Base-by-base conservation (phyloP, 2,113 vertebrate species). In the Microcebus griseorufus region DNA sequence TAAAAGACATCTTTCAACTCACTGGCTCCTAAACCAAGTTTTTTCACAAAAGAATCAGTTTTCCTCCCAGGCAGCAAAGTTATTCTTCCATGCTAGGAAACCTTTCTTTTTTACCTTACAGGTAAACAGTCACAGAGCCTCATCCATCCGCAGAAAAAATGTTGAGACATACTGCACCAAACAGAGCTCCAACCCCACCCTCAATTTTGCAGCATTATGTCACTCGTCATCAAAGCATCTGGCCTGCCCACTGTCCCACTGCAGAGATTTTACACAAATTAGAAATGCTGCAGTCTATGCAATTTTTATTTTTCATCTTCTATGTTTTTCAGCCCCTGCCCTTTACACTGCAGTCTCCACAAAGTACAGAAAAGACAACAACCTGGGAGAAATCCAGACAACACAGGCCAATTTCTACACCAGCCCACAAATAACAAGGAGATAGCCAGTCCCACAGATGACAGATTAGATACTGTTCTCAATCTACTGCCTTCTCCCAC, bases 181-280 rank as follows among this genome's bases (percentile, higher is more conserved):
- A 53, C 81, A 82, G 70, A 93, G 25, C 32, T 94, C 32, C 67
- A 79, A 60, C 62, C n/a, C 73, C 82, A 92, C 67, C 86, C 83
- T 96, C 93, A 87, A 37, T 83, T 82, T 89, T 97, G 92, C 62
- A 79, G 86, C 72, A 88, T 90, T 93, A 72, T 92, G 32, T 93
- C 78, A 96, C 60, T 79, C 12, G 2, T 93, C 87, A 92, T 86
- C 96, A 95, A 96, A 92, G 58, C 53, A 85, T 60, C 25, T 11
- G 34, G 18, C 69, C 62, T 94, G 39, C 48, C 34, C 64, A 82
- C 37, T 86, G n/a, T 93, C 55, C 78, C 69, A 89, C 48, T 89
- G 73, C 42, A 94, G 76, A 80, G 51, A 94, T 62, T 94, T 90
- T 90, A 32, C 25, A 80, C 62, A 95, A 90, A 93, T 86, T 91